Evolutionary conservation across 2,888 invertebrate genomes (phyloP).

Genomic region (Graphium colonna): DNA sequence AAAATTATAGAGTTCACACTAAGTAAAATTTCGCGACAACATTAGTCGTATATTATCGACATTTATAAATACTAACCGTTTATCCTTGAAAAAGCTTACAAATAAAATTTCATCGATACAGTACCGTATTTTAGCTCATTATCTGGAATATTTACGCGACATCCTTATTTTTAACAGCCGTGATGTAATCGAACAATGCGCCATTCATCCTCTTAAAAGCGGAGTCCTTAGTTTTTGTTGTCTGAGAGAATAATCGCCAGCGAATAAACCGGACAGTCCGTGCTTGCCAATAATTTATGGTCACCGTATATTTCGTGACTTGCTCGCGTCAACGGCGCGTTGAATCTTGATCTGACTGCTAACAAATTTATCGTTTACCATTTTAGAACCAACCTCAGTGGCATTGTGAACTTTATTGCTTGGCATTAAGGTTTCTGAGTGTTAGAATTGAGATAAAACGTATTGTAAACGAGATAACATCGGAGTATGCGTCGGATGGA

Average conservation of each 20-base stretch:
- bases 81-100: no score
- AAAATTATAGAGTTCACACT: no score
- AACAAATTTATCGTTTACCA: slow-evolving; percentile 35
- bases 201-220: not conserved
- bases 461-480: slow-evolving; percentile 40
- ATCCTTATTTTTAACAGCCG: not conserved
- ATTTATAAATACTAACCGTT: no score
- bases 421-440: slow-evolving; percentile 11
- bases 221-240: not conserved
- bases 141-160: no score
- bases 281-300: slow-evolving; percentile 27
- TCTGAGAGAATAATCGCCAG: not conserved
- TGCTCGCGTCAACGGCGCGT: slow-evolving; percentile 54
- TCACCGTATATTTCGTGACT: slow-evolving; percentile 51
- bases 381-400: slow-evolving; percentile 1
- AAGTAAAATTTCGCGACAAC: no score
- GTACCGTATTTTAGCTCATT: no score
- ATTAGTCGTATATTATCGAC: no score
- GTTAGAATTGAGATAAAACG: slow-evolving; percentile 37
- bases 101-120: no score
- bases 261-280: slow-evolving; percentile 26
- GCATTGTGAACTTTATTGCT: slow-evolving; percentile 22
- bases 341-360: slow-evolving; percentile 56
- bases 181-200: not conserved
- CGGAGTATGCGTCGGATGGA: slow-evolving; percentile 41